Percentiles rank a stretch among this genome's conserved stretches.
These are phyloP conservation scores for Zoanthus solanderi DNA, from an alignment of 92 coral and sea anemone species.

Conservation along the genomic window DNA sequence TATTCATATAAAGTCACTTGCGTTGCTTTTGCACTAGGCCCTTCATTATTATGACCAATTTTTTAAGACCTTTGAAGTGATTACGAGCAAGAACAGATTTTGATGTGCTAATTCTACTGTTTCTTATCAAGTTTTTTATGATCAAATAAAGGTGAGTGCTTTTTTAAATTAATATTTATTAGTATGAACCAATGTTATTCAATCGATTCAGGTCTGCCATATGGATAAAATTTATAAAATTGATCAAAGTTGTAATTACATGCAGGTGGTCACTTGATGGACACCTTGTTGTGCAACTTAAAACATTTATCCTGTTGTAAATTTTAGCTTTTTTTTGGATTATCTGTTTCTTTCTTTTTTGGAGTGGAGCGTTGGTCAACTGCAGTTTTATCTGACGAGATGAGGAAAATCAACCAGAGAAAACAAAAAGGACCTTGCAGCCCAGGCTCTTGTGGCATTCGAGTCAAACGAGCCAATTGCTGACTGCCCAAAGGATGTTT, in stretches of 20 bases:
- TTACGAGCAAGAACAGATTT: too few species aligned
- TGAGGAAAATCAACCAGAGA: conserved; percentile 38
- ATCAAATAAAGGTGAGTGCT: conserved; percentile 12
- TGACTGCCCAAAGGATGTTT: conserved; percentile 14
- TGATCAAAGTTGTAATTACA: background rate
- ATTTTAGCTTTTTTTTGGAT: conserved; percentile 12
- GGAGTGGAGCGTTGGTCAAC: conserved; percentile 36
- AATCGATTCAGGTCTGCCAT: conserved; percentile 4
- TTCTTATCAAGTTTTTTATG: background rate
- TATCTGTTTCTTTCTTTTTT: background rate
- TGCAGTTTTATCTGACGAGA: conserved; percentile 36
- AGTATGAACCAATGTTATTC: background rate
- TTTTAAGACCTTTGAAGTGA: too few species aligned
- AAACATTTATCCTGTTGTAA: conserved; percentile 18
- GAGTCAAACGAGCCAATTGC: conserved; percentile 15
- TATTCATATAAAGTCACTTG: too few species aligned
- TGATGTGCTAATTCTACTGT: background rate
- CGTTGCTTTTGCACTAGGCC: too few species aligned
- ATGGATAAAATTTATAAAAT: conserved; percentile 1
- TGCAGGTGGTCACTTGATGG: conserved; percentile 7
- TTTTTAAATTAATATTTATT: background rate
- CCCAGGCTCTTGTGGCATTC: conserved; percentile 24
- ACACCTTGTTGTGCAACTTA: conserved; percentile 16
- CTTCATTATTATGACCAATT: too few species aligned
- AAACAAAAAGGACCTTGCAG: conserved; percentile 43